Base-by-base conservation (phyloP, 92 coral and sea anemone species). In the Epizoanthus ramosus region DNA sequence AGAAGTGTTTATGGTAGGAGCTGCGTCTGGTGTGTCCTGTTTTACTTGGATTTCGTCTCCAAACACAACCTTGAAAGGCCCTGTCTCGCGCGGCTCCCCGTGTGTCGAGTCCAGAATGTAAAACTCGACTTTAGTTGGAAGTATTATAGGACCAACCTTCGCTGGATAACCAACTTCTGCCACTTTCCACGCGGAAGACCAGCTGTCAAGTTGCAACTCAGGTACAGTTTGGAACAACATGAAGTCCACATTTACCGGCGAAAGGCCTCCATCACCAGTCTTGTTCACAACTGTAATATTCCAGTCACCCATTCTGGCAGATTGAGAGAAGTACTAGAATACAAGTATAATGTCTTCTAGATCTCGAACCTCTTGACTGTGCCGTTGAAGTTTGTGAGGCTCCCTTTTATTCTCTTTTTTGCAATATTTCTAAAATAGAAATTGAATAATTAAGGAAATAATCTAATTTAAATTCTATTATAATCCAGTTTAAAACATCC, bases 101-200 rank as follows among this genome's bases (percentile, higher is more conserved):
- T 43, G 16, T 0, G 63, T 17, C 19, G 31, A 25, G 41, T 73
- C 79, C 63, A 73, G 24, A 12, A 73, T 61, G 31, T 9, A 21
- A 33, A 73, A 73, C 59, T 35, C 23, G 8, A 73, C 79, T 37
- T 35, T 43, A 18, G 19, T 33, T 73, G 79, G 79, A 12, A 73
- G 57, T 24, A 8, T 16, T 35, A 73, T 73, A n/a, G 79, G 79
- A 18, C 79, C 79, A 14, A 73, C 10, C 57, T 33, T 39, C 6
- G 59, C 79, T 2, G 79, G 79, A 61, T 73, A 35, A 22, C 57
- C 59, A 18, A 73, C 21, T n/a, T 73, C 79, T 21, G 19, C 79
- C 15, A 73, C 79, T 12, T 73, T 73, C 79, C 79, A 73, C 25
- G 79, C 79, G 22, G 18, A n/a, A 14, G 79, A 73, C 28, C 57